These are phyloP conservation scores for Drymonia ruficornis DNA, from an alignment of 2,888 invertebrate species.

Conservation along the genomic window DNA sequence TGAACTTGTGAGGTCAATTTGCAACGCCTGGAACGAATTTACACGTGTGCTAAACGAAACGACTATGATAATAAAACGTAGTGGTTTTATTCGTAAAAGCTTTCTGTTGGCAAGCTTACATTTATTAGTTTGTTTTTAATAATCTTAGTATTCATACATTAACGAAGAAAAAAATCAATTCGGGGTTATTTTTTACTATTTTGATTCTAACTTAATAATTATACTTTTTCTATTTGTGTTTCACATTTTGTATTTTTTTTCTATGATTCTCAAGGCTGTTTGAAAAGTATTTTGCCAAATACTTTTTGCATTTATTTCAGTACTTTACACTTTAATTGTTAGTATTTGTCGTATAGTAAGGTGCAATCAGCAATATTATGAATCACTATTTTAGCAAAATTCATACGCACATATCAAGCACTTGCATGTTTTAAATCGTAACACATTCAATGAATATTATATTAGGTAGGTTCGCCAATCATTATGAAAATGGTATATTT, in stretches of 20 bases:
- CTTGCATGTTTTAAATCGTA: constrained; percentile 51
- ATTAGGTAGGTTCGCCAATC: constrained; percentile 16
- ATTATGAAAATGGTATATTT: background rate
- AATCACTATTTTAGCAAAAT: constrained; percentile 38
- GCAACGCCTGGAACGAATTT: constrained; percentile 55
- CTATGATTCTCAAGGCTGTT: constrained; percentile 36
- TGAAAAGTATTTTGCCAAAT: constrained; percentile 7
- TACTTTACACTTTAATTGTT: constrained; percentile 13
- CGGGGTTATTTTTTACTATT: too few species aligned
- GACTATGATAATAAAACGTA: constrained; percentile 44
- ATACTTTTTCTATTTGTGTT: background rate
- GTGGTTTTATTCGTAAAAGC: constrained; percentile 22
- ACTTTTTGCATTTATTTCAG: constrained; percentile 1
- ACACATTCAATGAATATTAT: constrained; percentile 34
- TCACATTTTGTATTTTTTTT: background rate
- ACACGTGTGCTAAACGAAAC: constrained; percentile 51
- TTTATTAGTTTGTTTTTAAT: background rate
- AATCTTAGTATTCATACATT: too few species aligned
- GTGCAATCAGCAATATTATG: constrained; percentile 30
- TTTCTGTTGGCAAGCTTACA: background rate
- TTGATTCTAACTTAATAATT: background rate
- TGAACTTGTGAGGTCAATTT: constrained; percentile 34
- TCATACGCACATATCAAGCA: constrained; percentile 63
- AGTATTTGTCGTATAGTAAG: constrained; percentile 19
- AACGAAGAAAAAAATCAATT: too few species aligned